Evolutionary conservation across 92 coral and sea anemone species (phyloP).

Genomic region (Epizoanthus illoricatus): DNA sequence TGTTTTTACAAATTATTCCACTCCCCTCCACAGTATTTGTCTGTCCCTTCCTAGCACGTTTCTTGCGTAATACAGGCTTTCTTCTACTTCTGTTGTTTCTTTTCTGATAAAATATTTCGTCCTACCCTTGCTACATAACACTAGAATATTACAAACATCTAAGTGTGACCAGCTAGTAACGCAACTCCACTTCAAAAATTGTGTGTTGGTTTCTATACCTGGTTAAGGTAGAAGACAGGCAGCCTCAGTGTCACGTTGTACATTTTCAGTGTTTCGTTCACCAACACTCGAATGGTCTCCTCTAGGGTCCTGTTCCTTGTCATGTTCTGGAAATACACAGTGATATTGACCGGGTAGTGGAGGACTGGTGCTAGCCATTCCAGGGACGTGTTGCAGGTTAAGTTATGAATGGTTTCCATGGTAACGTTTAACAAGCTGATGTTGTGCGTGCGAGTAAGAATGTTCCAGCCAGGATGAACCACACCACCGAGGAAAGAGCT

Average conservation of each 20-base stretch:
- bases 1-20: no score
- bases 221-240: slow-evolving; percentile 57
- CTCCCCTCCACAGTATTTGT: no score
- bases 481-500: slow-evolving; percentile 66
- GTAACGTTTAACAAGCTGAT: slow-evolving; percentile 58
- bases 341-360: slow-evolving; percentile 51
- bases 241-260: slow-evolving; percentile 53
- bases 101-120: no score
- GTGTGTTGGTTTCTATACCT: slow-evolving; percentile 1
- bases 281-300: slow-evolving; percentile 49
- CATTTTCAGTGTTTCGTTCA: slow-evolving; percentile 55
- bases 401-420: slow-evolving; percentile 47
- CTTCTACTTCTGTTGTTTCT: no score
- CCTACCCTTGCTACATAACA: no score
- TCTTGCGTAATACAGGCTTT: no score
- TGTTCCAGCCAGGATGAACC: slow-evolving; percentile 57
- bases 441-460: slow-evolving; percentile 43
- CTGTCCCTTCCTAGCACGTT: no score
- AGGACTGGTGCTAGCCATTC: slow-evolving; percentile 47
- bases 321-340: slow-evolving; percentile 41
- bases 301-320: slow-evolving; percentile 46
- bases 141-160: no score
- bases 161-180: no score
- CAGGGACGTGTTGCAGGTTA: slow-evolving; percentile 42
- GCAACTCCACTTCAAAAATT: no score